These are phyloP conservation scores for Crotalus adamanteus DNA, from an alignment of 2,797 vertebrate genomes.

Conservation along the genomic window DNA sequence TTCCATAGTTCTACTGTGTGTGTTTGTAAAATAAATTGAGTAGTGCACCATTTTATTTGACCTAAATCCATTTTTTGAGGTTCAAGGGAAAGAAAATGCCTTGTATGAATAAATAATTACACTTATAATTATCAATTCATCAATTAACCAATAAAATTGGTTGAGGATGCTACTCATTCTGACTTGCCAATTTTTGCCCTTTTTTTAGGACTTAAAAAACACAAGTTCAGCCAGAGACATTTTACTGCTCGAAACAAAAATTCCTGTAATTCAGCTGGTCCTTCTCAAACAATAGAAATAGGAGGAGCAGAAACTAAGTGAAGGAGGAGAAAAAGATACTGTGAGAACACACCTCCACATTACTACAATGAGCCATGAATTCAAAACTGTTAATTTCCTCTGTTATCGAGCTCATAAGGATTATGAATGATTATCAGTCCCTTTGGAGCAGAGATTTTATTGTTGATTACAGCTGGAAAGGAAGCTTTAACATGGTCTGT, in stretches of 20 bases:
- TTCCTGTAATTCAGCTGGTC: background rate
- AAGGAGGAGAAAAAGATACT: background rate
- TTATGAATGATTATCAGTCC: slow-evolving; percentile 32
- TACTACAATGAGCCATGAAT: background rate
- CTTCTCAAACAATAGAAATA: background rate
- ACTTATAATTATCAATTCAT: background rate
- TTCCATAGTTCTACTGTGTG: no score
- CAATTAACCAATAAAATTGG: background rate
- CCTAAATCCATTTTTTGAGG: no score
- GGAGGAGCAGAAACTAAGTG: background rate
- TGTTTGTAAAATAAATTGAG: no score
- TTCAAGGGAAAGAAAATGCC: background rate
- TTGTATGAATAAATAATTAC: background rate
- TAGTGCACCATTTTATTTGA: no score
- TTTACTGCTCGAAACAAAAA: background rate
- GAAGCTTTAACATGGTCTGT: background rate
- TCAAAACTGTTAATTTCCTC: slow-evolving; percentile 18
- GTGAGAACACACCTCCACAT: background rate
- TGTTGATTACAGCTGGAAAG: slow-evolving; percentile 31
- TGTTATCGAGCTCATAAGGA: background rate
- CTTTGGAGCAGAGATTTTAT: slow-evolving; percentile 23
- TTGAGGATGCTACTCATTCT: background rate
- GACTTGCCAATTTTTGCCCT: background rate
- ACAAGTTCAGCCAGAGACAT: background rate
- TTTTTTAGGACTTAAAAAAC: background rate